Conservation (phyloP, 1,140 invertebrate species). For the Gonatopus flavifemur region DNA sequence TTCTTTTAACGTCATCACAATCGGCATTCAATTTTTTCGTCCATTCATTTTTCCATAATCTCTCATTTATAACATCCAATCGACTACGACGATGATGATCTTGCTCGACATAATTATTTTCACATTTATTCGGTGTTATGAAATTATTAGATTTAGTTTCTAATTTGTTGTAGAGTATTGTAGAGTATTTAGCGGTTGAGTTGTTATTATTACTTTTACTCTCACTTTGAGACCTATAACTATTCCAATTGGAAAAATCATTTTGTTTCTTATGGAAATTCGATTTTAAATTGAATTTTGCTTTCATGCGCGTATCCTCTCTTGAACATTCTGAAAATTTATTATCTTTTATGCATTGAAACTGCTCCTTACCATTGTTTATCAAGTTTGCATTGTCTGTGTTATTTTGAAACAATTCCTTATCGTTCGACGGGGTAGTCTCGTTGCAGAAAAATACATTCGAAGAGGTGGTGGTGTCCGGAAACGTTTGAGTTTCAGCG, state of each 20-base stretch:
- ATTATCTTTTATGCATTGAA: conserved; percentile 18
- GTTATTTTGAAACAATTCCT: conserved; percentile 17
- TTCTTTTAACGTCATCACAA: conserved; percentile 5
- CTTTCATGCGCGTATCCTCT: conserved; percentile 6
- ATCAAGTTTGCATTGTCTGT: conserved; percentile 18
- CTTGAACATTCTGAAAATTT: conserved; percentile 17
- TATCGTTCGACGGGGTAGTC: conserved; percentile 10
- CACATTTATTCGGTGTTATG: conserved; percentile 22
- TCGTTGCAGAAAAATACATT: conserved; percentile 14
- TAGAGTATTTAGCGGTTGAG: no score
- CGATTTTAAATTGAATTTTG: conserved; percentile 1
- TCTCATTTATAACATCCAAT: conserved; percentile 51
- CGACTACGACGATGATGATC: conserved; percentile 22
- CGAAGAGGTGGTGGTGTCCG: not conserved
- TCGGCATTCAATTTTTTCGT: conserved; percentile 24
- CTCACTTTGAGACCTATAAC: conserved; percentile 8
- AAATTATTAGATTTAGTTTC: no score
- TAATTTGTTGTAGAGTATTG: no score
- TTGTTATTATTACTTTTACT: conserved; percentile 16
- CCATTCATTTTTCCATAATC: conserved; percentile 52
- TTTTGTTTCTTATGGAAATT: conserved; percentile 21
- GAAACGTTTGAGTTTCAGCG: conserved; percentile 47
- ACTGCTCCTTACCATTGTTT: conserved; percentile 12
- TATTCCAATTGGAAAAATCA: conserved; percentile 2
- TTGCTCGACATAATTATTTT: conserved; percentile 12